Evolutionary conservation across 2,888 invertebrate species (phyloP).

Genomic region (Netelia melanura): DNA sequence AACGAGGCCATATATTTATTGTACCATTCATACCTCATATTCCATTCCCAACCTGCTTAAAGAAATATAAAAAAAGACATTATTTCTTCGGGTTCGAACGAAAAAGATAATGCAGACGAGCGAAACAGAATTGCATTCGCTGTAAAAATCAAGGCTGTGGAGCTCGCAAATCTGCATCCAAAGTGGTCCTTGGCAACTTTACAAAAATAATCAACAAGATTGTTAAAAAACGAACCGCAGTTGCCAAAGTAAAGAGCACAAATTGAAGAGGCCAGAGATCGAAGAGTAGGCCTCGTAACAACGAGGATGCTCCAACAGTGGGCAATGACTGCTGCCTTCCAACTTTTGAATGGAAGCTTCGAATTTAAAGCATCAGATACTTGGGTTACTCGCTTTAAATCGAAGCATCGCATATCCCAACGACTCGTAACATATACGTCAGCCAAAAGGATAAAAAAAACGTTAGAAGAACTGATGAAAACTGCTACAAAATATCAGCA

Average conservation of each 20-base stretch:
- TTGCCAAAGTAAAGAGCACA: background rate
- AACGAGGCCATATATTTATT: too few species aligned
- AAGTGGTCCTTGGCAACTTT: slow-evolving; percentile 6
- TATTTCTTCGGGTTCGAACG: too few species aligned
- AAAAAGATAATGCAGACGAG: too few species aligned
- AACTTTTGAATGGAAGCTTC: slow-evolving; percentile 27
- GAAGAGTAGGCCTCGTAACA: background rate
- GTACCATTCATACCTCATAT: too few species aligned
- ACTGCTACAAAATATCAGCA: slow-evolving; percentile 6
- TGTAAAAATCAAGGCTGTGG: slow-evolving; percentile 14
- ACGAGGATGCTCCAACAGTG: background rate
- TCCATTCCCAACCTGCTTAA: too few species aligned
- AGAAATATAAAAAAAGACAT: too few species aligned
- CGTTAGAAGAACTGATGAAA: background rate
- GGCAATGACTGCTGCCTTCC: background rate
- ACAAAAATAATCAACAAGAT: slow-evolving; percentile 27
- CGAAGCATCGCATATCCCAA: slow-evolving; percentile 50
- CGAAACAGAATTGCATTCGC: background rate
- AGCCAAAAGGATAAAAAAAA: slow-evolving; percentile 26
- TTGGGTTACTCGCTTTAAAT: slow-evolving; percentile 44
- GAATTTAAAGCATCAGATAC: slow-evolving; percentile 38
- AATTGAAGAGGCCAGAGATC: too few species aligned
- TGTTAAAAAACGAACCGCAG: background rate
- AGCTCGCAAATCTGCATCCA: slow-evolving; percentile 2
- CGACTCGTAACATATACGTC: slow-evolving; percentile 52